phyloP scores from a whole-genome alignment of 2,888 invertebrate species.

The Scaptomyza cyrtandrae region DNA sequence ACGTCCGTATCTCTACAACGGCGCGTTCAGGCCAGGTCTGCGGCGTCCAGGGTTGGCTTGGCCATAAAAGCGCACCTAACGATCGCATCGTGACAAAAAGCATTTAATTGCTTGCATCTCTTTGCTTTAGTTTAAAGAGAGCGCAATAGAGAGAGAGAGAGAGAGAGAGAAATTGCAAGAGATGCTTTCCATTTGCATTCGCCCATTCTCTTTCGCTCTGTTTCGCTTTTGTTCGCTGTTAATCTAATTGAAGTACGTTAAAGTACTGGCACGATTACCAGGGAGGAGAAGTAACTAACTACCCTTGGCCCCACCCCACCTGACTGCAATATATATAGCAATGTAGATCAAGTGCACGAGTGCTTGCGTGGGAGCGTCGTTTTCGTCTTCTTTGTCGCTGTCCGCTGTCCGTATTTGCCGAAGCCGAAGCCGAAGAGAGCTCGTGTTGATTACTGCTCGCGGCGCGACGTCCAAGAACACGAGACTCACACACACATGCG shows the following conservation, averaged over 20 bases:
- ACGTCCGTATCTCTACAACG: slow-evolving; percentile 24
- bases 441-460: slow-evolving; percentile 6
- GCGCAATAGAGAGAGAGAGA: slow-evolving; percentile 19
- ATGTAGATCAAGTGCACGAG: slow-evolving; percentile 57
- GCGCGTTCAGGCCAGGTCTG: neutral
- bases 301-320: neutral
- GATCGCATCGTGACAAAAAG: slow-evolving; percentile 61
- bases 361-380: slow-evolving; percentile 51
- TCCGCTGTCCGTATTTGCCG: slow-evolving; percentile 8
- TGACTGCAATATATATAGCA: neutral
- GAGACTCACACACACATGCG: slow-evolving; percentile 43
- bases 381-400: neutral
- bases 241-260: slow-evolving; percentile 20
- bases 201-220: neutral
- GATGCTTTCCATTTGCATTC: slow-evolving; percentile 1
- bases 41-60: slow-evolving; percentile 5
- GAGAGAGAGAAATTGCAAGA: slow-evolving; percentile 9
- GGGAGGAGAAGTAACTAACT: neutral
- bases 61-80: slow-evolving; percentile 31
- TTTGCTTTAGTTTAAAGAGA: slow-evolving; percentile 32
- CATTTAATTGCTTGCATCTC: slow-evolving; percentile 32
- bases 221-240: neutral
- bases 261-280: slow-evolving; percentile 45
- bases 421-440: slow-evolving; percentile 36
- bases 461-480: slow-evolving; percentile 45